Evolutionary conservation across 2,113 vertebrate genomes (phyloP).

Genomic region (Epinephelus fuscoguttatus): DNA sequence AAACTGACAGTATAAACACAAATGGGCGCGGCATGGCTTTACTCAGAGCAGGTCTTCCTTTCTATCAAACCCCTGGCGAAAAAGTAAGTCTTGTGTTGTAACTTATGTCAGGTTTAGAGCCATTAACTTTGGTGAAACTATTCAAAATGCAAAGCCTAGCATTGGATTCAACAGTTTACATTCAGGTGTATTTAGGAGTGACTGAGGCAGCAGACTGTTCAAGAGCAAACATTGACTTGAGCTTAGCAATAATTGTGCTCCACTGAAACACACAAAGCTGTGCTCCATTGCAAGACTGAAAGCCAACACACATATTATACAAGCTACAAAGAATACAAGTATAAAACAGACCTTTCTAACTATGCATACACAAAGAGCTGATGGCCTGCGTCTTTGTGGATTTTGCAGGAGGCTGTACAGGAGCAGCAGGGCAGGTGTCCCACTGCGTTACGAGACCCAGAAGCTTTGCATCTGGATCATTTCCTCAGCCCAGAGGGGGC

Average conservation of each 20-base stretch:
- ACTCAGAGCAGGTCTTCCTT: neutral
- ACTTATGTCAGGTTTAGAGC: neutral
- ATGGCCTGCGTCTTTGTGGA: slow-evolving; percentile 23
- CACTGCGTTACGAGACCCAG: slow-evolving; percentile 78
- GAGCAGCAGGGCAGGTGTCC: slow-evolving; percentile 72
- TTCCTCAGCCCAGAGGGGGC: slow-evolving; percentile 74
- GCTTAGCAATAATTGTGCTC: neutral
- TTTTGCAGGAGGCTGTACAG: slow-evolving; percentile 62
- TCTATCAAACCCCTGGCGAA: neutral
- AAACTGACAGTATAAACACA: no score
- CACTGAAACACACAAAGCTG: slow-evolving; percentile 11
- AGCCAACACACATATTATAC: neutral
- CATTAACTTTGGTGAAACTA: neutral
- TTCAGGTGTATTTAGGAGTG: neutral
- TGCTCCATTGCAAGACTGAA: neutral
- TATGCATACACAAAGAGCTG: slow-evolving; percentile 15
- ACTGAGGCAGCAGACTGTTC: slow-evolving; percentile 1
- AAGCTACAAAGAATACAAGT: slow-evolving; percentile 18
- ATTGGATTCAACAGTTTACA: neutral
- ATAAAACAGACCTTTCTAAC: slow-evolving; percentile 10
- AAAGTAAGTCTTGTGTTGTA: neutral
- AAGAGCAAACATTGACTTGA: slow-evolving; percentile 1
- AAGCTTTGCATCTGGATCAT: slow-evolving; percentile 79
- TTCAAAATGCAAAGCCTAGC: neutral
- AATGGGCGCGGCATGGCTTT: no score